Evolutionary conservation across 2,797 vertebrate species (phyloP), one percentile per base, ranked within the genome.

Genomic region (Manis pentadactyla): DNA sequence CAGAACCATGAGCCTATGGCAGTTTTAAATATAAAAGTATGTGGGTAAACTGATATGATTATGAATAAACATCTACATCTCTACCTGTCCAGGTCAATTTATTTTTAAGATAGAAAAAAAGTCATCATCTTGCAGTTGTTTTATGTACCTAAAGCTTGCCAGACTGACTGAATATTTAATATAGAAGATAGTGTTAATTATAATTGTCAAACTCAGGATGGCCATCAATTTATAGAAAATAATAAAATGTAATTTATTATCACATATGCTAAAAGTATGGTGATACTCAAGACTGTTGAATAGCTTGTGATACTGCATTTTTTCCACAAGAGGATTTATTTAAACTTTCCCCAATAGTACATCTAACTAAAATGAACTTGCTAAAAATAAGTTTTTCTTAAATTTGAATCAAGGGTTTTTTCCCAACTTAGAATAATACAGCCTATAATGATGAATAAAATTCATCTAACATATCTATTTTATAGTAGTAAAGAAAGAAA

Each of bases 51-150:
- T 34, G 39, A 59, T 63, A 46, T 61, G 21, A 86, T 68, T 90
- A 57, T 63, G 55, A 87, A 61, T 61, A n/a, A 96, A 82, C 1
- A 78, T 68, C 29, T 69, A 27, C 23, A 81, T 69, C 61, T 94
- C 63, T 59, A 55, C 3, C 0, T 68, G 4, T 51, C 25, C 29
- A 75, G 17, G 57, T 0, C 31, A 94, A 91, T 79, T 81, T 84
- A 92, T 34, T 93, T 93, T 17, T 69, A 79, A 96, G 39, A 88
- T 1, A 42, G 27, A 79, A 83, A 69, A 63, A 95, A 53, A 85
- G 1, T 61, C 34, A 64, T 78, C 78, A 27, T 90, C 34, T 83
- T 39, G 17, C 68, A 68, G 4, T 83, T 93, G n/a, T 66, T 83
- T 90, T 82, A 77, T 73, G 7, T 23, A 82, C 8, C 57, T 74